Conservation (phyloP, 2,797 vertebrate genomes). For the Pachyuromys duprasi region DNA sequence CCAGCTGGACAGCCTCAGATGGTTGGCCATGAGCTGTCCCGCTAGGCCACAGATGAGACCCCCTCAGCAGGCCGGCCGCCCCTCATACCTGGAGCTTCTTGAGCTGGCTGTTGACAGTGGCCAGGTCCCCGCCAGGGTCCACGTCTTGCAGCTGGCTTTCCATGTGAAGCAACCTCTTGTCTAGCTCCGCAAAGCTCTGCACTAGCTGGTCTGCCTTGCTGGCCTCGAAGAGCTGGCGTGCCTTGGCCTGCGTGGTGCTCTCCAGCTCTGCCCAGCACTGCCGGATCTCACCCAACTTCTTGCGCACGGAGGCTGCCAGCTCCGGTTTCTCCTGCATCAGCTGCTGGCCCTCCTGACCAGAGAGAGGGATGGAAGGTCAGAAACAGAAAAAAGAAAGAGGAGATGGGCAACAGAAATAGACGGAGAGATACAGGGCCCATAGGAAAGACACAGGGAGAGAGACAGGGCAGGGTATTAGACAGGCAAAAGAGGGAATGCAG, state of each 20-base stretch:
- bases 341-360: conserved; percentile 93
- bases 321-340: conserved; percentile 95
- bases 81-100: conserved; percentile 93
- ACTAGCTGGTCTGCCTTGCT: conserved; percentile 93
- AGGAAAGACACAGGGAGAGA: neutral
- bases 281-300: conserved; percentile 93
- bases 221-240: conserved; percentile 93
- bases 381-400: neutral
- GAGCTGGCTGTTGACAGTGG: conserved; percentile 93
- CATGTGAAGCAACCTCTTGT: conserved; percentile 92
- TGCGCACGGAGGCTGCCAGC: conserved; percentile 90
- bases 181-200: conserved; percentile 93
- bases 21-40: neutral
- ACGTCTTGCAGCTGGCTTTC: conserved; percentile 92
- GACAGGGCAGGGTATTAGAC: too few relatives aligned
- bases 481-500: too few relatives aligned
- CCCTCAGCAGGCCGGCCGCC: neutral
- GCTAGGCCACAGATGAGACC: accelerated
- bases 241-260: conserved; percentile 93
- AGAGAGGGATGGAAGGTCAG: neutral
- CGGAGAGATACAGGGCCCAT: neutral
- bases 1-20: neutral
- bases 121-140: conserved; percentile 92
- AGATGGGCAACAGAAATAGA: neutral
- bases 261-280: conserved; percentile 95